Percentiles rank a stretch among this genome's conserved stretches.
Evolutionary conservation across 2,797 vertebrate genomes (phyloP).

Genomic region (Parauchenoglanis punctatus): DNA sequence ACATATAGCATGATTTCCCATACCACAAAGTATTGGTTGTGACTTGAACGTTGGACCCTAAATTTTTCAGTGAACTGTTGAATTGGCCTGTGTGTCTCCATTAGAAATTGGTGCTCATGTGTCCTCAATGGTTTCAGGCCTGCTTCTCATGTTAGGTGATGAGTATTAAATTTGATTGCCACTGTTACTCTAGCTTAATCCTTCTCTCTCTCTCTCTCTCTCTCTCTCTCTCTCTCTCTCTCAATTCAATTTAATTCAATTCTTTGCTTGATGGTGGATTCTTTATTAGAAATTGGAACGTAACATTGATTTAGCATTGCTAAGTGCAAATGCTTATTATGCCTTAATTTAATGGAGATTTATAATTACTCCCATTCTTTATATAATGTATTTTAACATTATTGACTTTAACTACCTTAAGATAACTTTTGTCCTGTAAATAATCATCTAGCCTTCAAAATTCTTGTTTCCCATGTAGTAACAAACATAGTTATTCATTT

Average conservation of each 20-base stretch:
- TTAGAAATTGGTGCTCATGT: conserved; percentile 53
- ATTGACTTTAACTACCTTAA: background rate
- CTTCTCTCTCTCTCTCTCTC: background rate
- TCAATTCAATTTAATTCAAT: background rate
- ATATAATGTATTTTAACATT: background rate
- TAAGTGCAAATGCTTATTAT: background rate
- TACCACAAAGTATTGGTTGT: conserved; percentile 26
- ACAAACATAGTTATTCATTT: background rate
- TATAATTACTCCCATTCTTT: background rate
- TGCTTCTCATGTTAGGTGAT: conserved; percentile 39
- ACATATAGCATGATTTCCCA: background rate
- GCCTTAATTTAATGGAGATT: background rate
- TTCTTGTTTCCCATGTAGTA: background rate
- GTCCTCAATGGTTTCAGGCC: conserved; percentile 47
- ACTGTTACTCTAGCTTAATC: conserved; percentile 43
- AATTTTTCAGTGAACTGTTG: conserved; percentile 49
- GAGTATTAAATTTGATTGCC: conserved; percentile 41
- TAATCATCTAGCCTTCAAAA: background rate
- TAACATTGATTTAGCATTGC: background rate
- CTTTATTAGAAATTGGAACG: background rate
- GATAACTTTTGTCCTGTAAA: background rate
- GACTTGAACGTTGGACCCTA: conserved; percentile 33
- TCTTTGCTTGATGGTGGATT: background rate
- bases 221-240: background rate
- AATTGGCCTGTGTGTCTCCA: conserved; percentile 45